These are phyloP conservation scores for Osmoderma eremita DNA, from an alignment of 2,888 invertebrate genomes.

Conservation along the genomic window DNA sequence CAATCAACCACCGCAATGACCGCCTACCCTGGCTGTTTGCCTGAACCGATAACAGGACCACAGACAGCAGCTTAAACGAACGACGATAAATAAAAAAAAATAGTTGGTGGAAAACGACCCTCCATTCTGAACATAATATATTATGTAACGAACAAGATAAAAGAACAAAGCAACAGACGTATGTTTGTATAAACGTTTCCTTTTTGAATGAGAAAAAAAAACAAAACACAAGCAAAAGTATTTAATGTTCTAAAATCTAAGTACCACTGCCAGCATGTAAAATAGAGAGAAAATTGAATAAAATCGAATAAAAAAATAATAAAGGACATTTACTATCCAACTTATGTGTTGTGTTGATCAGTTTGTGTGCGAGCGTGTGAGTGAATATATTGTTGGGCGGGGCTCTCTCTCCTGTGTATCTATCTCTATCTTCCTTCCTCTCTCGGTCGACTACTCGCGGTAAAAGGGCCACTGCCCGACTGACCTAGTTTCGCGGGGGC, in stretches of 20 bases:
- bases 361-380: conserved; percentile 30
- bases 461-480: conserved; percentile 50
- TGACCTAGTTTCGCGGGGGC: conserved; percentile 56
- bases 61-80: conserved; percentile 15
- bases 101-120: conserved; percentile 24
- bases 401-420: conserved; percentile 26
- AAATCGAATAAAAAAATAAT: conserved; percentile 51
- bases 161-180: conserved; percentile 11
- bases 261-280: conserved; percentile 60
- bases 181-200: conserved; percentile 46
- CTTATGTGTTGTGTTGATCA: conserved; percentile 49
- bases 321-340: conserved; percentile 51
- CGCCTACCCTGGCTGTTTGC: not conserved
- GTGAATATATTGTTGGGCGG: conserved; percentile 41
- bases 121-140: conserved; percentile 14
- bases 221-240: conserved; percentile 36
- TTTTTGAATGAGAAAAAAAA: conserved; percentile 40
- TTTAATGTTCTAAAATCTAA: conserved; percentile 58
- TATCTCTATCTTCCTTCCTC: conserved; percentile 19
- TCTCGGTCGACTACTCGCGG: conserved; percentile 27
- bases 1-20: conserved; percentile 23
- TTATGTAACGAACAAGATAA: not conserved
- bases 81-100: conserved; percentile 19
- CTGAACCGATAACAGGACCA: not conserved
- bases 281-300: conserved; percentile 41